A percentile compares a stretch with the other conserved stretches of the same genome.
phyloP scores from a whole-genome alignment of 2,113 vertebrate species.

The Pavo muticus region DNA sequence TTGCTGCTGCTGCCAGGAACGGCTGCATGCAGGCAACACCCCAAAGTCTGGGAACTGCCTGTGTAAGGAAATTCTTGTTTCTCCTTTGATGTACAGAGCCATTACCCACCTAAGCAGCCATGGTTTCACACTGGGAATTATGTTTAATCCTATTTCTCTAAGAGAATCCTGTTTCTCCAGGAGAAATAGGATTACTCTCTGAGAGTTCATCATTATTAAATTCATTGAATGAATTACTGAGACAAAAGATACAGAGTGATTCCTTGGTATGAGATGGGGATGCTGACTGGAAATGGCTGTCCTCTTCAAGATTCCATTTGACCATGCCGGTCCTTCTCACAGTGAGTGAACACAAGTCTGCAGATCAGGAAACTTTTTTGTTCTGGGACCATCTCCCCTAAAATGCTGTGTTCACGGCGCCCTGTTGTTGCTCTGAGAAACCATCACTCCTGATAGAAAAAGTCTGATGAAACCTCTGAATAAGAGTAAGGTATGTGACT shows the following conservation, averaged over 20 bases:
- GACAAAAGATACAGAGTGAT: not conserved
- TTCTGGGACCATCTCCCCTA: not conserved
- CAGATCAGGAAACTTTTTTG: not conserved
- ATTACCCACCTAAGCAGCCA: not conserved
- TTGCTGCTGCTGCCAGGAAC: not conserved
- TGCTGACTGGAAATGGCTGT: not conserved
- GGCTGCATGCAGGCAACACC: not conserved
- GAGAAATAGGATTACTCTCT: conserved; percentile 11
- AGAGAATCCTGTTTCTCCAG: not conserved
- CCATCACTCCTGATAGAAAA: not conserved
- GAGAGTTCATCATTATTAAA: conserved; percentile 26
- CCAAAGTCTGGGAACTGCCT: not conserved
- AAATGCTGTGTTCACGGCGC: not conserved
- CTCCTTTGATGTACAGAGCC: not conserved
- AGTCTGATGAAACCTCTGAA: not conserved
- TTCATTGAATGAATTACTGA: not conserved
- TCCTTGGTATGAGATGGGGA: accelerated
- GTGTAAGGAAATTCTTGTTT: not conserved
- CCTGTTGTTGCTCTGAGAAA: not conserved
- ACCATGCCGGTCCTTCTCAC: not conserved
- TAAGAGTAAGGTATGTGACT: not conserved
- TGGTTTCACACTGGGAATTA: not conserved
- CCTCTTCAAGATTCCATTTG: not conserved
- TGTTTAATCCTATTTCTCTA: not conserved
- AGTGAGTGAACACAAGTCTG: not conserved